Base-by-base conservation (phyloP, 2,888 invertebrate genomes). In the Caenorhabditis sp. region DNA sequence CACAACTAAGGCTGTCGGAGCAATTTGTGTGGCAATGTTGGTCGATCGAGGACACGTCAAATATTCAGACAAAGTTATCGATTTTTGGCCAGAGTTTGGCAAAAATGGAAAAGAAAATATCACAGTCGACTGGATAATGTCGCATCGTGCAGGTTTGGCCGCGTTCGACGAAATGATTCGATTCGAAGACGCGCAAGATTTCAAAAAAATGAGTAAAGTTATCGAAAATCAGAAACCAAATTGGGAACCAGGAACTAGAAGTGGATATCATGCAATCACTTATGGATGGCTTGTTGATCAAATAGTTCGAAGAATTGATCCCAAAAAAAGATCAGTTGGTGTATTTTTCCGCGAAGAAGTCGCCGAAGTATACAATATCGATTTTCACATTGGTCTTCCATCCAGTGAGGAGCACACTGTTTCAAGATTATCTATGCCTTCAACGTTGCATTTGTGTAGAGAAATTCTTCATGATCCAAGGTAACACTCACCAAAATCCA, bases 71-170 rank as follows among this genome's bases (percentile, higher is more conserved):
- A 84, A 79, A 36, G 86, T 89, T 19, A 71, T 82, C 49, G 80
- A 81, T 19, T 88, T 88, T 69, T 89, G 89, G 89, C 89, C 89
- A 24, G 89, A 89, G 62, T 89, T 90, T 84, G 88, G 83, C 3
- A 86, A 87, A 70, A 88, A 89, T 76, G 89, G 89, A 6, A 89
- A 89, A 74, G 88, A 87, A 49, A 76, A 85, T 27, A 88, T 89
- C 58, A 89, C 89, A 1, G 81, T 89, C 37, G 87, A 84, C 36
- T 77, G 77, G 81, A 58, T 86, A 23, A 82, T 86, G 83, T 77
- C 76, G 8, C 86, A 86, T 62, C 55, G 79, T 77, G 88, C 89
- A 10, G 89, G 89, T 4, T 80, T 89, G n/a, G 86, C 88, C 27
- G 86, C 82, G 14, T 78, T 88, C 10, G 88, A 88, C 60, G 86